These are phyloP conservation scores for Serinus canaria DNA, from an alignment of 2,113 vertebrate species.

Conservation along the genomic window DNA sequence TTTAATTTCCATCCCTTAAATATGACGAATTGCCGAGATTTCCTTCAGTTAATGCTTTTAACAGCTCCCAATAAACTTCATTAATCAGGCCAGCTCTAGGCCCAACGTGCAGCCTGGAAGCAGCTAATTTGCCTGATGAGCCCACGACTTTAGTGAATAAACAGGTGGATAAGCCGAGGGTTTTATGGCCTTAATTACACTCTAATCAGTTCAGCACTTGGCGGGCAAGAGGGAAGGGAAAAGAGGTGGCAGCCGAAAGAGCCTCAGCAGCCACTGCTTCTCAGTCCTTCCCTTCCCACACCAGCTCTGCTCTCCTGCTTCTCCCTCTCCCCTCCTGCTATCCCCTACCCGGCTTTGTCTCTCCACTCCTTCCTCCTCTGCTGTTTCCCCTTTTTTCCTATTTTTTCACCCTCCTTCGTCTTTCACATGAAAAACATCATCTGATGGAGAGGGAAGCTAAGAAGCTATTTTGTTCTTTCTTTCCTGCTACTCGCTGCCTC, in stretches of 20 bases:
- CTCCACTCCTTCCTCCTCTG: background rate
- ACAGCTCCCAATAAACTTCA: slow-evolving; percentile 99
- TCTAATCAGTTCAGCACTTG: slow-evolving; percentile 97
- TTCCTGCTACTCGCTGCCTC: background rate
- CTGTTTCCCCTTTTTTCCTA: background rate
- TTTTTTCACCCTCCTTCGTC: background rate
- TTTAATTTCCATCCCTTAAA: slow-evolving; percentile 98
- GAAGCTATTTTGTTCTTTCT: background rate
- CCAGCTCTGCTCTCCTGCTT: background rate
- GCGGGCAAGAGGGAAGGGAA: slow-evolving; percentile 76
- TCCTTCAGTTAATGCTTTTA: slow-evolving; percentile 99
- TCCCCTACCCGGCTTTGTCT: background rate
- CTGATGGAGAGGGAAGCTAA: background rate
- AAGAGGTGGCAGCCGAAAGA: background rate
- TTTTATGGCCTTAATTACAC: slow-evolving; percentile 99
- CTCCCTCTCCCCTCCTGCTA: background rate
- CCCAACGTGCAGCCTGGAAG: slow-evolving; percentile 82
- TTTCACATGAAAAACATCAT: background rate
- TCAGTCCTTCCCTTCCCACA: background rate
- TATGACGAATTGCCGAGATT: slow-evolving; percentile 98
- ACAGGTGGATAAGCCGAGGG: slow-evolving; percentile 99
- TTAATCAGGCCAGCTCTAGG: slow-evolving; percentile 93
- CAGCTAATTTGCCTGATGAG: slow-evolving; percentile 93
- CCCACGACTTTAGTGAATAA: slow-evolving; percentile 89
- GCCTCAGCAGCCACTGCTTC: background rate